These are phyloP conservation scores for Nasonia longicornis DNA, from an alignment of 1,140 invertebrate genomes.

Conservation along the genomic window DNA sequence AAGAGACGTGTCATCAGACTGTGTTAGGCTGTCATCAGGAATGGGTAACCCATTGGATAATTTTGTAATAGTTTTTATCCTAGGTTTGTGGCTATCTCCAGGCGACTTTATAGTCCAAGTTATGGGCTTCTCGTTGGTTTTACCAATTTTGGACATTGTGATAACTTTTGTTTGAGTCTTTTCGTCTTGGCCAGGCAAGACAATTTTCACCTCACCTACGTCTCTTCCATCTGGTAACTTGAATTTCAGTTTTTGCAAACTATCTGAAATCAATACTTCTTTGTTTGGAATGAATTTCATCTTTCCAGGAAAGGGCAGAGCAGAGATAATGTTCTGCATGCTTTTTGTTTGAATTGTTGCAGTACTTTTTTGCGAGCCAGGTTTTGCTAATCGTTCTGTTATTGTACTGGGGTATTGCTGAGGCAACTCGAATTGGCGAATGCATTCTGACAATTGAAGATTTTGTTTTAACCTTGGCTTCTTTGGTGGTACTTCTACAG, in stretches of 20 bases:
- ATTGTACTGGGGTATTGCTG: conserved; percentile 48
- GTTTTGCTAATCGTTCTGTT: background rate
- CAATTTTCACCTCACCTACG: conserved; percentile 56
- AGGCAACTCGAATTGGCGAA: conserved; percentile 46
- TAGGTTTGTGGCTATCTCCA: background rate
- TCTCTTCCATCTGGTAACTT: conserved; percentile 53
- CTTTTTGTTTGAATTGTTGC: background rate
- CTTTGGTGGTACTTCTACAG: conserved; percentile 7
- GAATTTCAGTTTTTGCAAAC: conserved; percentile 53
- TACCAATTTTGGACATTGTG: conserved; percentile 24
- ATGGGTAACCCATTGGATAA: background rate
- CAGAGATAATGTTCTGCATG: background rate
- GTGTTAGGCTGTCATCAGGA: background rate
- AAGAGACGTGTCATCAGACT: background rate
- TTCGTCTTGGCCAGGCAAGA: background rate
- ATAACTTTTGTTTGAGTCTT: conserved; percentile 18
- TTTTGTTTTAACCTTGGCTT: background rate
- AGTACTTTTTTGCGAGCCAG: background rate
- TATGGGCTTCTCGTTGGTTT: background rate
- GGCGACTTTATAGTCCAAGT: background rate
- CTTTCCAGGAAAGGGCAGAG: conserved; percentile 11
- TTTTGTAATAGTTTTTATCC: conserved; percentile 11
- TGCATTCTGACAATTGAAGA: conserved; percentile 24
- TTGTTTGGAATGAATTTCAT: background rate
- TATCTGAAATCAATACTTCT: background rate